Conservation (phyloP, 2,113 vertebrate species). For the Myodes glareolus region DNA sequence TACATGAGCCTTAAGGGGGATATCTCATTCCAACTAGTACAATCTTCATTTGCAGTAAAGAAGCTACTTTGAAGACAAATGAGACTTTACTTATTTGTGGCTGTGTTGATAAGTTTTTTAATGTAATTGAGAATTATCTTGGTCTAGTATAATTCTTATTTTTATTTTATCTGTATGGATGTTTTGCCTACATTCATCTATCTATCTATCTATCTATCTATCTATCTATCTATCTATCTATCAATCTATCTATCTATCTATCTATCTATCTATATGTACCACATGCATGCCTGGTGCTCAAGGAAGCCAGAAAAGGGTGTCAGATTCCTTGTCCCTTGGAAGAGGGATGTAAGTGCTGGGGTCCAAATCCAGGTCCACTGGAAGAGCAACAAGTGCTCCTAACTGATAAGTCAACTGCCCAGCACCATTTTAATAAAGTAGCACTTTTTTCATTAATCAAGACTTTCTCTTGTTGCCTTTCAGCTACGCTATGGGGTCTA, state of each 20-base stretch:
- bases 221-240: too few relatives aligned
- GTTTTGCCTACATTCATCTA: not conserved
- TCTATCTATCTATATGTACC: too few relatives aligned
- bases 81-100: too few relatives aligned
- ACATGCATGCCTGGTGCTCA: not conserved
- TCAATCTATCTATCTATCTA: too few relatives aligned
- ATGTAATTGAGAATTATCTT: not conserved
- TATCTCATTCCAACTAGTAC: not conserved
- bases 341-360: not conserved
- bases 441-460: not conserved
- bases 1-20: not conserved
- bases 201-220: too few relatives aligned
- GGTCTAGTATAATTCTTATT: not conserved
- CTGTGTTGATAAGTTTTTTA: not conserved
- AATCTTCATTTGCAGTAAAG: not conserved
- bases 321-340: not conserved
- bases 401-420: not conserved
- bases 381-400: not conserved
- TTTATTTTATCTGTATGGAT: not conserved
- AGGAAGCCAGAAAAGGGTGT: not conserved
- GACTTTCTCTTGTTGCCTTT: constrained; percentile 14
- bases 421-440: not conserved
- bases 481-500: not conserved
- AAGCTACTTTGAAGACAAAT: not conserved
- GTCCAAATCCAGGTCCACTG: not conserved